Evolutionary conservation across 1,140 invertebrate species (phyloP), one percentile per base, ranked within the genome.

Genomic region (Drosophila ficusphila): DNA sequence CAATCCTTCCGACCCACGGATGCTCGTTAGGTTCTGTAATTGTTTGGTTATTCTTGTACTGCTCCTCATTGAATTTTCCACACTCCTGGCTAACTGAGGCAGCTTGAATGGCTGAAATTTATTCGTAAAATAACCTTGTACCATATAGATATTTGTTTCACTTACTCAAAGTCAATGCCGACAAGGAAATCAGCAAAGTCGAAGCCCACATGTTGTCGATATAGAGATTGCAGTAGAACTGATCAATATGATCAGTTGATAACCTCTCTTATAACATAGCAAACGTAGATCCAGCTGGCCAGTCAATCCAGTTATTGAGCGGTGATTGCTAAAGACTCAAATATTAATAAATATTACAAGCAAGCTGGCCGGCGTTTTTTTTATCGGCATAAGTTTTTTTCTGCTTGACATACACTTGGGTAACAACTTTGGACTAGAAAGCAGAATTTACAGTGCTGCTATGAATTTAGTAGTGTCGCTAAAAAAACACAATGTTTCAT

Each of bases 61-160:
- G 65, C n/a, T 36, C 6, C 7, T 69, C 65, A 18, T 69, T 25
- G 4, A 69, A 27, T 41, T 25, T 56, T 14, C 65, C 65, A 16
- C 62, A 69, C 5, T 68, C 19, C 1, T 46, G 23, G 7, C 19
- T 31, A 12, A 11, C 19, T 2, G 48, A n/a, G 4, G 39, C 48
- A 2, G 18, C 27, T 19, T 33, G 1, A n/a, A 25, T 18, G 21
- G 6, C 47, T 44, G 11, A 9, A 6, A 25, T 12, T n/a, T 6
- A 1, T 8, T 11, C n/a, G n/a, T 12, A 3, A 19, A 11, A 2
- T 14, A 4, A 18, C 8, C 18, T 0, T 16, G 2, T 9, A 23
- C 0, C n/a, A n/a, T n/a, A n/a, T n/a, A n/a, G n/a, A n/a, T n/a
- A n/a, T n/a, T n/a, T n/a, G n/a, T 1, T 4, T 23, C 6, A 29